Conservation (phyloP, 2,797 vertebrate genomes). For the Pseudopleuronectes americanus region DNA sequence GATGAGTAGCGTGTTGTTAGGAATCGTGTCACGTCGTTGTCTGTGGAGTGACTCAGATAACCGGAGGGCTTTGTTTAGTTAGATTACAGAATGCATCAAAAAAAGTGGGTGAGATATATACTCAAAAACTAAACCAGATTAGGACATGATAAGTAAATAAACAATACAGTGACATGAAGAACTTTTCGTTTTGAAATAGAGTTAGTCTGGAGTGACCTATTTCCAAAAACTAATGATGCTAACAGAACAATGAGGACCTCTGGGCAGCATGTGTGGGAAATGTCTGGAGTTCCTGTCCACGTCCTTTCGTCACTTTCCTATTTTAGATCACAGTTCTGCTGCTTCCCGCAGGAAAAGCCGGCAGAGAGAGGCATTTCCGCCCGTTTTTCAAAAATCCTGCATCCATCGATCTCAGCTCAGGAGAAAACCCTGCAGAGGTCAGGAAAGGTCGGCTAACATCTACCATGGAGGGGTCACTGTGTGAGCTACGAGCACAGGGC, state of each 20-base stretch:
- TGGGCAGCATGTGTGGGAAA: slow-evolving; percentile 68
- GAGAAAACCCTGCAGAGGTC: slow-evolving; percentile 55
- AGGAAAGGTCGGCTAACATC: slow-evolving; percentile 56
- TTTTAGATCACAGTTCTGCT: slow-evolving; percentile 78
- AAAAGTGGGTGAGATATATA: background rate
- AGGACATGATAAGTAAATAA: background rate
- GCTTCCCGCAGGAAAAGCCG: slow-evolving; percentile 81
- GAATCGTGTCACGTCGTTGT: slow-evolving; percentile 43
- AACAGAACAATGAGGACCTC: slow-evolving; percentile 67
- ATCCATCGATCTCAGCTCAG: slow-evolving; percentile 30
- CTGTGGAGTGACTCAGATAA: slow-evolving; percentile 57
- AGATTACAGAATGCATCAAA: background rate
- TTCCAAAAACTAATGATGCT: slow-evolving; percentile 42
- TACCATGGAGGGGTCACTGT: slow-evolving; percentile 32
- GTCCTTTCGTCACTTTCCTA: slow-evolving; percentile 80
- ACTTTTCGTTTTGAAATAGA: background rate
- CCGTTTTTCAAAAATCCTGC: slow-evolving; percentile 63
- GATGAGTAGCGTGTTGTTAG: slow-evolving; percentile 22
- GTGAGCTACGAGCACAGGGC: slow-evolving; percentile 17
- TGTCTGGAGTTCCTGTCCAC: slow-evolving; percentile 80
- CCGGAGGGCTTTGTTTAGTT: slow-evolving; percentile 6
- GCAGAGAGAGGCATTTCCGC: slow-evolving; percentile 80
- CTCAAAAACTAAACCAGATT: background rate
- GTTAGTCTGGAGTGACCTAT: slow-evolving; percentile 15
- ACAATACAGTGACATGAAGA: background rate